A percentile compares a stretch with the other conserved stretches of the same genome.
phyloP scores from a whole-genome alignment of 2,113 vertebrate genomes.

The Indicator maculatus region DNA sequence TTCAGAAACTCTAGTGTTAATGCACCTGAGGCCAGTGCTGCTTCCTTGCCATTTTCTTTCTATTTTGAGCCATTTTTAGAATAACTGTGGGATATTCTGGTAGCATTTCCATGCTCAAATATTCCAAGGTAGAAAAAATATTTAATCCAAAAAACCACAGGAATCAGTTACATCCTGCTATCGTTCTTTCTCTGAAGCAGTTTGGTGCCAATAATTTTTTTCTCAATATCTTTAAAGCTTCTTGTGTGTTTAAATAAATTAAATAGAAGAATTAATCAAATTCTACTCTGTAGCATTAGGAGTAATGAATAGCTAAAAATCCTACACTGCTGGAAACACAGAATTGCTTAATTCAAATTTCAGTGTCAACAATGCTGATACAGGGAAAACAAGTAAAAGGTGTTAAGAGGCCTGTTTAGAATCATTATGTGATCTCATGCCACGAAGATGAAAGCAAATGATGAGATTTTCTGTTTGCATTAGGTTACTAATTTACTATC shows the following conservation, averaged over 20 bases:
- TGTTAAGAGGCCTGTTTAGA: not conserved
- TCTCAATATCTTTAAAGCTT: not conserved
- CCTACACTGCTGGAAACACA: slow-evolving; percentile 36
- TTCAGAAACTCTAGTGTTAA: not conserved
- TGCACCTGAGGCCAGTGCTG: not conserved
- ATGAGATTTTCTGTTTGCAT: not conserved
- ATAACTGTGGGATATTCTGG: slow-evolving; percentile 5
- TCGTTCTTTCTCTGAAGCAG: slow-evolving; percentile 8
- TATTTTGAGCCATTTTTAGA: not conserved
- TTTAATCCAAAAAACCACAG: not conserved
- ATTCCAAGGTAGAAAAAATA: not conserved
- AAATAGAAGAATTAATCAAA: slow-evolving; percentile 67
- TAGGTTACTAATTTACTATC: not conserved
- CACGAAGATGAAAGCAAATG: not conserved
- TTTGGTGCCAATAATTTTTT: slow-evolving; percentile 12
- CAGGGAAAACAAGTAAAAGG: not conserved
- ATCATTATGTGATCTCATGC: not conserved
- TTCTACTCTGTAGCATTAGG: slow-evolving; percentile 35
- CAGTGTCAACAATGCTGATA: not conserved
- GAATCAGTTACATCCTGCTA: not conserved
- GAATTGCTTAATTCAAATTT: slow-evolving; percentile 45
- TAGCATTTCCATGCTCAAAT: not conserved
- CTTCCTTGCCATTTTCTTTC: not conserved
- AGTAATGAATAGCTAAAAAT: slow-evolving; percentile 59
- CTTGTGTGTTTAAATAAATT: slow-evolving; percentile 60